These are phyloP conservation scores for Limosa lapponica DNA, from an alignment of 2,797 vertebrate genomes.

Conservation along the genomic window DNA sequence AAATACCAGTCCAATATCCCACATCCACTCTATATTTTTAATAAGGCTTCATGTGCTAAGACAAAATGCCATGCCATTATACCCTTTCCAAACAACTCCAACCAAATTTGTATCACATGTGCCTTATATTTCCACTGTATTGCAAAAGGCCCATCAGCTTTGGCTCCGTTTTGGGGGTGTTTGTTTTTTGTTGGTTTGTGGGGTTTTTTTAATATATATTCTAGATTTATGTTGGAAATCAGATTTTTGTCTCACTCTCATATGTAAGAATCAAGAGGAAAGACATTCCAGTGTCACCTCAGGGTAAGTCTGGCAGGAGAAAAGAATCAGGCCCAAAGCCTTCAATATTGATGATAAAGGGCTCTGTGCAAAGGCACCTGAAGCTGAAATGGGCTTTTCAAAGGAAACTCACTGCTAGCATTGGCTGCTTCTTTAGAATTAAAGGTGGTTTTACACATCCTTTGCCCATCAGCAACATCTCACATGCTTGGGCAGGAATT, in stretches of 20 bases:
- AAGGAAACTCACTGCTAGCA: not conserved
- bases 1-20: not conserved
- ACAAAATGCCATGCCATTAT: not conserved
- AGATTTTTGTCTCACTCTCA: not conserved
- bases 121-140: not conserved
- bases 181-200: not conserved
- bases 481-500: not conserved
- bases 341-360: not conserved
- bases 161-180: not conserved
- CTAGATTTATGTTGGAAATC: not conserved
- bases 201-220: not conserved
- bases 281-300: not conserved
- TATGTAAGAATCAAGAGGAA: not conserved
- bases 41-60: not conserved
- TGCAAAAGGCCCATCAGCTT: not conserved
- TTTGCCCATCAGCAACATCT: not conserved
- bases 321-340: not conserved
- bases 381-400: not conserved
- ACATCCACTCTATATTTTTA: not conserved
- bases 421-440: not conserved
- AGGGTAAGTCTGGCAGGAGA: not conserved
- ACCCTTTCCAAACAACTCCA: not conserved
- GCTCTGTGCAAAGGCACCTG: not conserved
- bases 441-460: not conserved
- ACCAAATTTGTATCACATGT: not conserved